These are phyloP conservation scores for Nesogale talazaci DNA, from an alignment of 2,113 vertebrate genomes.

Conservation along the genomic window DNA sequence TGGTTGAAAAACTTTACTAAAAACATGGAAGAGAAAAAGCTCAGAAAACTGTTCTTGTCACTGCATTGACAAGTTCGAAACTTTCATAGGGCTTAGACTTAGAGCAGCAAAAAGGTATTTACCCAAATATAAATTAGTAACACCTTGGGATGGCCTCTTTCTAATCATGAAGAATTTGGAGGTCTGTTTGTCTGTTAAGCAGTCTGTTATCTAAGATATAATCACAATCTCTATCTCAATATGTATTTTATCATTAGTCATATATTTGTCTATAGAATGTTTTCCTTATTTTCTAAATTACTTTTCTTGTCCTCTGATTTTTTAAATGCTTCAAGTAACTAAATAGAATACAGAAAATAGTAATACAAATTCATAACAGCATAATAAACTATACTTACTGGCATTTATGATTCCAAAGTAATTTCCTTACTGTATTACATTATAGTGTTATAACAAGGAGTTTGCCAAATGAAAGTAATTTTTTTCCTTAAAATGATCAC, in stretches of 20 bases:
- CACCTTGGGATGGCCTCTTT: not conserved
- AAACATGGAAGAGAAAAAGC: not conserved
- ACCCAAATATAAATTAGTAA: not conserved
- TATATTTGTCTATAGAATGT: not conserved
- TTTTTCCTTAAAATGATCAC: slow-evolving; percentile 10
- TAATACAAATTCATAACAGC: not conserved
- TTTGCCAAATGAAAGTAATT: slow-evolving; percentile 26
- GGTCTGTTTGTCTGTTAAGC: not conserved
- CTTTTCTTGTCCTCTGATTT: not conserved
- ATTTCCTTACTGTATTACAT: not conserved
- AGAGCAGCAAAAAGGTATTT: too few species aligned
- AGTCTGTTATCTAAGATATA: not conserved
- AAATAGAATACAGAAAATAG: not conserved
- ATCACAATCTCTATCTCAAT: not conserved
- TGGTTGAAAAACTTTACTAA: not conserved
- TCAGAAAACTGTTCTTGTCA: not conserved
- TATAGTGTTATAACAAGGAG: not conserved
- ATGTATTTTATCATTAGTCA: not conserved
- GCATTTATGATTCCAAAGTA: not conserved
- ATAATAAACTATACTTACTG: not conserved
- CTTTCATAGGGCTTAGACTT: not conserved
- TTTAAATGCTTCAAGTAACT: not conserved
- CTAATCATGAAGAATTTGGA: not conserved
- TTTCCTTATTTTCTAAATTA: slow-evolving; percentile 20
- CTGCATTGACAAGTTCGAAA: not conserved